Base-by-base conservation (phyloP, 2,113 vertebrate species). In the Shinisaurus crocodilurus region DNA sequence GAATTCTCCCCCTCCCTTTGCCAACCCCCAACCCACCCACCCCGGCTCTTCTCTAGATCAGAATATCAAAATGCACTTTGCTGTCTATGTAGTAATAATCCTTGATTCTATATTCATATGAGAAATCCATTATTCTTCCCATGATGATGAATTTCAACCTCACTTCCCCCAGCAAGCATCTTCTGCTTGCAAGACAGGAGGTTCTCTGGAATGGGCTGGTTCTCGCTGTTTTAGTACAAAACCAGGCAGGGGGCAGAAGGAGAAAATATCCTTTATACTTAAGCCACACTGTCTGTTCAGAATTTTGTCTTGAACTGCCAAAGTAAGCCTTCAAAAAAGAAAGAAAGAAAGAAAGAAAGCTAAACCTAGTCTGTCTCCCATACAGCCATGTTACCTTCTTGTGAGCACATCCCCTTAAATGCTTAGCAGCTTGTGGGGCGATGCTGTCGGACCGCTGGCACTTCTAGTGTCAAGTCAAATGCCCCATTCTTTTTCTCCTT, bases 21-120 rank as follows among this genome's bases (percentile, higher is more conserved):
- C 94, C 54, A 34, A 93, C 85, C 91, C 94, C 94, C 88, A n/a
- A n/a, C 90, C 91, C 91, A 48, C 6, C 12, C 34, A 5, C 89
- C 93, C 92, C 91, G 92, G 6, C 91, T 89, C 45, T 89, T 96
- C 90, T 82, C 50, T 88, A 89, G 80, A 77, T 57, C 85, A 93
- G 91, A 90, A 45, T 3, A 82, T 72, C 82, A 60, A 91, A 91
- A 91, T 90, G 90, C 69, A 86, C 89, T 60, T 91, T 74, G 32
- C 67, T 74, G 40, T 89, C 63, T 0, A 0, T 70, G 65, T 80
- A 88, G 74, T 93, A 90, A 27, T 88, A 91, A 76, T 65, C 48
- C 0, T 72, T 79, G 92, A n/a, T 88, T 85, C 57, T 90, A 88
- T 93, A 83, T 88, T 89, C 75, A 63, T 57, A 81, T 40, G 65